Percentiles rank a stretch among this genome's conserved stretches.
These are phyloP conservation scores for Pammene aurita DNA, from an alignment of 2,888 invertebrate genomes.

Conservation along the genomic window DNA sequence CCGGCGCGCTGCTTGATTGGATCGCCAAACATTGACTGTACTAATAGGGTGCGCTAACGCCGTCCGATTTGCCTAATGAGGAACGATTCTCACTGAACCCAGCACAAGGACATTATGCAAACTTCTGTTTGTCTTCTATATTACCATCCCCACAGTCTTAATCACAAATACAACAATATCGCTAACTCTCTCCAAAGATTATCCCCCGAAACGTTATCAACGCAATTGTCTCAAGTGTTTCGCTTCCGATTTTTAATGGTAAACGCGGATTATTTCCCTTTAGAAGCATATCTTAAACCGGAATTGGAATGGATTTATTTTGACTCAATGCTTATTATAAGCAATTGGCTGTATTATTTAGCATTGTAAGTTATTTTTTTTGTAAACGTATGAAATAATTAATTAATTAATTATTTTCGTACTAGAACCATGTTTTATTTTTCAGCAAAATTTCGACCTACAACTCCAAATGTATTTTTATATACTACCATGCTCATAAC, in stretches of 20 bases:
- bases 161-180: conserved; percentile 66
- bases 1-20: conserved; percentile 61
- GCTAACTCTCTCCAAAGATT: conserved; percentile 24
- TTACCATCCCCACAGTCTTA: conserved; percentile 63
- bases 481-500: no score
- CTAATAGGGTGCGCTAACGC: conserved; percentile 77
- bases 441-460: no score
- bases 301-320: conserved; percentile 21
- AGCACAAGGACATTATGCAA: conserved; percentile 74
- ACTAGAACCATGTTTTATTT: no score
- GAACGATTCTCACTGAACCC: conserved; percentile 66
- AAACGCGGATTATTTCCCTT: conserved; percentile 26
- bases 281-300: conserved; percentile 12
- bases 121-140: conserved; percentile 76
- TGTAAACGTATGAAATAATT: no score
- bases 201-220: conserved; percentile 21
- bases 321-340: conserved; percentile 11
- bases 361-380: neutral
- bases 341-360: neutral
- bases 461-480: no score
- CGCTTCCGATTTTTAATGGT: conserved; percentile 34
- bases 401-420: no score
- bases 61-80: conserved; percentile 79
- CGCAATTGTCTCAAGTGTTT: conserved; percentile 27
- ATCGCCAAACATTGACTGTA: conserved; percentile 76